Conservation (phyloP, 2,113 vertebrate species). For the Oreochromis spilurus region DNA sequence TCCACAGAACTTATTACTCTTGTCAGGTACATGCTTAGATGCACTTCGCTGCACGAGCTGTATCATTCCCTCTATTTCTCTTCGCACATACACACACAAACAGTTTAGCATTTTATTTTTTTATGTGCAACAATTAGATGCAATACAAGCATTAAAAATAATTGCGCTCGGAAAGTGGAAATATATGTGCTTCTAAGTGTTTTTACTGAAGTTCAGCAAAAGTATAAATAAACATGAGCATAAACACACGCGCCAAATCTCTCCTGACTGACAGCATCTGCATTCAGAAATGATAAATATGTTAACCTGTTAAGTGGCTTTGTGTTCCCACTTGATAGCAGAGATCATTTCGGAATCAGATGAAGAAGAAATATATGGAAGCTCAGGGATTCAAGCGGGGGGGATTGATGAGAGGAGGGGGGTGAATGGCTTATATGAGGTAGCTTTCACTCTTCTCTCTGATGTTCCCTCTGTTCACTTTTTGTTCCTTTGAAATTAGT, state of each 20-base stretch:
- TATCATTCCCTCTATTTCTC: neutral
- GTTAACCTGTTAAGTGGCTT: slow-evolving; percentile 40
- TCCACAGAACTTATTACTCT: slow-evolving; percentile 47
- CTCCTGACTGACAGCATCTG: slow-evolving; percentile 21
- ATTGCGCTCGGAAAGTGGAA: neutral
- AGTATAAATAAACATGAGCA: slow-evolving; percentile 37
- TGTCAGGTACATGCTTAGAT: neutral
- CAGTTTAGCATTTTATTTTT: neutral
- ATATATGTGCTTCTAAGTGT: neutral
- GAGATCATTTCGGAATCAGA: slow-evolving; percentile 35
- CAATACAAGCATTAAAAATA: slow-evolving; percentile 4
- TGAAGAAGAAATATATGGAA: slow-evolving; percentile 19
- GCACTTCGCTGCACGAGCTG: neutral
- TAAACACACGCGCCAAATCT: neutral
- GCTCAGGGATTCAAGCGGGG: slow-evolving; percentile 3
- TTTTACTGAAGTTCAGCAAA: neutral
- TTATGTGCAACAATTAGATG: neutral
- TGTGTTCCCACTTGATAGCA: slow-evolving; percentile 23
- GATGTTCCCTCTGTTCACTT: neutral
- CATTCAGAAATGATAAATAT: slow-evolving; percentile 25
- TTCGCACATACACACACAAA: neutral
- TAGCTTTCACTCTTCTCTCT: neutral
- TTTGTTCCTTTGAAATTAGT: slow-evolving; percentile 7
- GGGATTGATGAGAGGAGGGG: slow-evolving; percentile 23
- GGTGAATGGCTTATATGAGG: slow-evolving; percentile 28